Percentiles rank a stretch among this genome's conserved stretches.
Evolutionary conservation across 2,797 vertebrate genomes (phyloP).

Genomic region (Syndactyla subalaris): DNA sequence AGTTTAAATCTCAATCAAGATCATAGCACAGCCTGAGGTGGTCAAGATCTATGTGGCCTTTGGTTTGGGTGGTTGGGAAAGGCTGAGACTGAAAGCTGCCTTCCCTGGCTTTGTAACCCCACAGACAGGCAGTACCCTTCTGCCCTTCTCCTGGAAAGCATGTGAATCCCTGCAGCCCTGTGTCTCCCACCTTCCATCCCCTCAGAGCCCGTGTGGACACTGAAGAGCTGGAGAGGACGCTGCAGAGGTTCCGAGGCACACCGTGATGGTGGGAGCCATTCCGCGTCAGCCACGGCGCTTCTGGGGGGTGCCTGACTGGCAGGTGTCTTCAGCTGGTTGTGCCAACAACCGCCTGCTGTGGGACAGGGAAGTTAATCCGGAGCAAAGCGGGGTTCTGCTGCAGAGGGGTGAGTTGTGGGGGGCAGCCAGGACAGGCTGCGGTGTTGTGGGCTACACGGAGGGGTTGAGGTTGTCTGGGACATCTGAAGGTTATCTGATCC

Average conservation of each 20-base stretch:
- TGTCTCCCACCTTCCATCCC: background rate
- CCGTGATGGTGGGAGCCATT: conserved; percentile 75
- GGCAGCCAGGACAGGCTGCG: background rate
- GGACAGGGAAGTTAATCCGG: conserved; percentile 31
- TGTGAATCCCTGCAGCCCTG: background rate
- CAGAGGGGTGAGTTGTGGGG: conserved; percentile 47
- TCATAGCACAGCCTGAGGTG: background rate
- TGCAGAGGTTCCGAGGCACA: background rate
- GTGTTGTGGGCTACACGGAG: too few relatives aligned
- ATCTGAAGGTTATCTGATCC: background rate
- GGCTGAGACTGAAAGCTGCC: background rate
- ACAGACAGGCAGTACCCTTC: background rate
- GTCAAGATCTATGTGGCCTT: background rate
- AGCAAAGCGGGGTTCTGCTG: background rate
- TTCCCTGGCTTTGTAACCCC: background rate
- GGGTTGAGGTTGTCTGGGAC: background rate
- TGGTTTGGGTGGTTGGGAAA: background rate
- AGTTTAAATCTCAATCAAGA: background rate
- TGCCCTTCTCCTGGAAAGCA: background rate
- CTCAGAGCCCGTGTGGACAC: background rate
- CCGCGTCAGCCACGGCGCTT: conserved; percentile 61
- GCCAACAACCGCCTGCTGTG: conserved; percentile 70
- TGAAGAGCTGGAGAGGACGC: background rate
- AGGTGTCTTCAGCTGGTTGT: conserved; percentile 71
- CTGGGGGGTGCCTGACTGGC: conserved; percentile 78